Base-by-base conservation (phyloP, 2,113 vertebrate species). In the Hydropotes inermis region DNA sequence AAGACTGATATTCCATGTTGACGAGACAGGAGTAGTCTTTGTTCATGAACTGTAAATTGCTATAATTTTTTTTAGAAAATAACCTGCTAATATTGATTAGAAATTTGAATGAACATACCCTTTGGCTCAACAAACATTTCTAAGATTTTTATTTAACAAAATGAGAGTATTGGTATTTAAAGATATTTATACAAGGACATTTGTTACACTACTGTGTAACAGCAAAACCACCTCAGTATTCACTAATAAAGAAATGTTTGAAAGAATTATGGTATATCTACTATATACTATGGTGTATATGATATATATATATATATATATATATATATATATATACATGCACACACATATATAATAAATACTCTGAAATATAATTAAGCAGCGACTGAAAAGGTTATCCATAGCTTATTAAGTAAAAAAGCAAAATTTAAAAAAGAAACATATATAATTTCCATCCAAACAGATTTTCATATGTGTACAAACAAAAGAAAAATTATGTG, bases 401-500 rank as follows among this genome's bases (percentile, higher is more conserved):
- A 64, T 78, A 25, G 54, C 23, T 85, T 90, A 52, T 74, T 89
- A 93, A 54, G 30, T 74, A 28, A 88, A 84, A 54, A 47, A n/a
- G 12, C 6, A 57, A 84, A 76, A 1, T 43, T 81, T 64, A 14
- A 45, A 57, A 61, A 36, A 33, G 16, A 64, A 74, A 76, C 55
- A 89, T 67, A 64, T 27, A 30, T 21, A 78, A 64, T 19, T 57
- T 78, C 30, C 54, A 52, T 64, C 45, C 17, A 89, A 83, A 89
- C 13, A 54, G 16, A 89, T 45, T 93, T 84, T 89, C n/a, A 30
- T 93, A 36, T 85, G 55, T 83, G n/a, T 43, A 39, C 19, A 89
- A 88, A 93, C 54, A 55, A 96, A 92, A 91, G 88, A 87, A 89
- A 96, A 79, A 64, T 13, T 39, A 67, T 52, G 23, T 81, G 82